Evolutionary conservation across 1,140 invertebrate species (phyloP).

Genomic region (Drosophila parvula): DNA sequence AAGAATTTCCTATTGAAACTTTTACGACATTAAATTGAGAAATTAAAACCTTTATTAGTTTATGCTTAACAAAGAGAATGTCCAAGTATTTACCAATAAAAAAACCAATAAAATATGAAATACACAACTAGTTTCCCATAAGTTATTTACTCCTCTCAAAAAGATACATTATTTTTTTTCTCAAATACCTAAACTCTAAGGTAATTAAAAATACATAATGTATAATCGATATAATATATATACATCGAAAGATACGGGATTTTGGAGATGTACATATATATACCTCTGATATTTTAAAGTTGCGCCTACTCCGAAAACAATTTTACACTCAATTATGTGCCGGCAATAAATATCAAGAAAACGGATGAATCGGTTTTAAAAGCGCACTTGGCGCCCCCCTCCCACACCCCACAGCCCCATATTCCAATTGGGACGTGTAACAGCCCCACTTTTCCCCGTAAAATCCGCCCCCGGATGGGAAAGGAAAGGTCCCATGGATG

Average conservation of each 20-base stretch:
- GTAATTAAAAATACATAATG: neutral
- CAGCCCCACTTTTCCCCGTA: neutral
- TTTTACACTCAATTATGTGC: constrained; percentile 78
- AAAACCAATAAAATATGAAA: too few relatives aligned
- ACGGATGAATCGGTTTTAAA: constrained; percentile 79
- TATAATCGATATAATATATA: too few relatives aligned
- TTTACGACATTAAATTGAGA: too few relatives aligned
- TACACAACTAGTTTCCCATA: too few relatives aligned
- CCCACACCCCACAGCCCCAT: constrained; percentile 4
- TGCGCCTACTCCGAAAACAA: constrained; percentile 36
- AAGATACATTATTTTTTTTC: too few relatives aligned
- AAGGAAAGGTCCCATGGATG: constrained; percentile 25
- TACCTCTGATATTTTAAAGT: constrained; percentile 11
- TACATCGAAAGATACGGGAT: neutral
- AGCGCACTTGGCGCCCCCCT: constrained; percentile 68
- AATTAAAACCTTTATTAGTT: too few relatives aligned
- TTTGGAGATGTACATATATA: too few relatives aligned
- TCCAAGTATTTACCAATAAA: too few relatives aligned
- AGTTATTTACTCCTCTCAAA: too few relatives aligned
- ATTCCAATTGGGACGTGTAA: constrained; percentile 32
- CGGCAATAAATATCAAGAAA: constrained; percentile 71
- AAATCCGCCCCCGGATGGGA: neutral
- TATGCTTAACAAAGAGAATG: too few relatives aligned
- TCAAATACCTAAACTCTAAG: neutral
- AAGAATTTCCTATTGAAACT: too few relatives aligned